Percentiles rank a stretch among this genome's conserved stretches.
Conservation (phyloP, 2,797 vertebrate genomes). For the Tiaroga cobitis region DNA sequence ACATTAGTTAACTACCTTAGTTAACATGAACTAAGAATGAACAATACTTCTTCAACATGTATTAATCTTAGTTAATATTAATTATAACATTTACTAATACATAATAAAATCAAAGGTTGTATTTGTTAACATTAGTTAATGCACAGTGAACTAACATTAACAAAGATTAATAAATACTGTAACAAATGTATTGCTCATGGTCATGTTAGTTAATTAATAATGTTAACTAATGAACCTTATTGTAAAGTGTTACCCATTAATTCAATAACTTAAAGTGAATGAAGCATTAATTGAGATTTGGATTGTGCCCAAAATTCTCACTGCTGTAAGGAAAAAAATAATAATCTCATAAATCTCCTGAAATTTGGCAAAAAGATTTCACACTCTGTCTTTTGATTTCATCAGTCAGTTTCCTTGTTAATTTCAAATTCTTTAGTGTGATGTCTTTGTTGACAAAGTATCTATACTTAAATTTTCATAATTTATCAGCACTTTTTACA, state of each 20-base stretch:
- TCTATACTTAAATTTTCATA: not conserved
- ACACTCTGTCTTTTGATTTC: not conserved
- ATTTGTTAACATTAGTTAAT: no score
- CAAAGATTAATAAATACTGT: no score
- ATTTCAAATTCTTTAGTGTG: not conserved
- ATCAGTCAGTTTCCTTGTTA: not conserved
- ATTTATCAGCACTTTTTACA: not conserved
- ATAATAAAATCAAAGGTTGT: no score
- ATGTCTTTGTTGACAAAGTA: not conserved
- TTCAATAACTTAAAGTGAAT: not conserved
- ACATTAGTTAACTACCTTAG: no score
- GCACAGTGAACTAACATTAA: no score
- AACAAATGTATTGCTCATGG: no score
- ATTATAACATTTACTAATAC: no score
- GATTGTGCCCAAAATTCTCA: not conserved
- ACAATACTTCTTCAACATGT: no score
- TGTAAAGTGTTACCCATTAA: not conserved
- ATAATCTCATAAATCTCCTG: not conserved
- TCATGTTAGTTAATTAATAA: no score
- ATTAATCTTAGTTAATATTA: no score
- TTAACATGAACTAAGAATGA: no score
- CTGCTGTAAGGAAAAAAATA: not conserved
- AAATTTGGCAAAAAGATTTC: not conserved
- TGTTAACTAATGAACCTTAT: no score
- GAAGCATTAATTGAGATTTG: not conserved